A percentile compares a stretch with the other conserved stretches of the same genome.
These are phyloP conservation scores for Thalassaphorura encarpata DNA, from an alignment of 1,140 invertebrate species.

Conservation along the genomic window DNA sequence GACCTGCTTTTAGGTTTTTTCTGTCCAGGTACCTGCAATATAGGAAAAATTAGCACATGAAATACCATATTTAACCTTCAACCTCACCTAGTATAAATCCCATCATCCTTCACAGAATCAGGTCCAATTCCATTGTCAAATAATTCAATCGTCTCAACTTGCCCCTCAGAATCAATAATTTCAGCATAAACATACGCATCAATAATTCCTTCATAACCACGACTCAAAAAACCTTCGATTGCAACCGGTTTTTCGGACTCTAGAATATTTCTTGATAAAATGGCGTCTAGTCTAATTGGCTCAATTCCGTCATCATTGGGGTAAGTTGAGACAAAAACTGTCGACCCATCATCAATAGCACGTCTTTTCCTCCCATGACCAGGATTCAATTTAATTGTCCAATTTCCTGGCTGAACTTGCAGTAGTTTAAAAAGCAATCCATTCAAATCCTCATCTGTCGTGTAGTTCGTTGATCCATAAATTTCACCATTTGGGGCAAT, in stretches of 20 bases:
- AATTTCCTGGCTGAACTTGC: conserved; percentile 8
- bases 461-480: conserved; percentile 2
- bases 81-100: conserved; percentile 32
- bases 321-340: conserved; percentile 6
- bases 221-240: too few relatives aligned
- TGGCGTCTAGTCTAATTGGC: conserved; percentile 10
- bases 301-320: neutral
- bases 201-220: neutral
- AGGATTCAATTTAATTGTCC: conserved; percentile 4
- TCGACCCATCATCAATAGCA: neutral
- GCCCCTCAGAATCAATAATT: conserved; percentile 20
- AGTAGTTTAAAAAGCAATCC: conserved; percentile 5
- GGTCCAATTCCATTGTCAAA: conserved; percentile 31
- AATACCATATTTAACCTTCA: too few relatives aligned
- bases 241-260: neutral
- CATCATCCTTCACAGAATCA: conserved; percentile 29
- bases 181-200: conserved; percentile 13
- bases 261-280: neutral
- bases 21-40: neutral
- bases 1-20: neutral
- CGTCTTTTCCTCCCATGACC: neutral
- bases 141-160: conserved; percentile 19
- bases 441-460: neutral
- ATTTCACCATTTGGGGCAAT: neutral
- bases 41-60: too few relatives aligned